Evolutionary conservation across 2,888 invertebrate genomes (phyloP).

Genomic region (Cantharis nigra): DNA sequence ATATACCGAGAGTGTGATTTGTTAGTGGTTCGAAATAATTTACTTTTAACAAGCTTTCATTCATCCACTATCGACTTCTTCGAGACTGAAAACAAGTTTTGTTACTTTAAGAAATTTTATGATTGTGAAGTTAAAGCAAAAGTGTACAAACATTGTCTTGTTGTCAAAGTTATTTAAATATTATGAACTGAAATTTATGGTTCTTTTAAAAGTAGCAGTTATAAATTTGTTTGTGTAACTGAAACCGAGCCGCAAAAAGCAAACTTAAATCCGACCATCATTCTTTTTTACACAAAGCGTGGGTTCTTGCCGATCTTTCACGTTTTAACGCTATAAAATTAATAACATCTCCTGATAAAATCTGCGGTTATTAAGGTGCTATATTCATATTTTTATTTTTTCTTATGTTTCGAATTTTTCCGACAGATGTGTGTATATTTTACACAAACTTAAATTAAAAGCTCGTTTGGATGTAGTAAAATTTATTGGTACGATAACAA

Average conservation of each 20-base stretch:
- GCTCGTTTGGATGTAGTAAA: slow-evolving; percentile 20
- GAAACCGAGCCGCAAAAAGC: slow-evolving; percentile 35
- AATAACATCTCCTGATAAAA: slow-evolving; percentile 35
- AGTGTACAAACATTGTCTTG: slow-evolving; percentile 14
- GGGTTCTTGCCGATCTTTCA: slow-evolving; percentile 29
- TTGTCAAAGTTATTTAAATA: slow-evolving; percentile 29
- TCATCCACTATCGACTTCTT: slow-evolving; percentile 24
- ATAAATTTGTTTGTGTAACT: slow-evolving; percentile 38
- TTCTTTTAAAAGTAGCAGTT: slow-evolving; percentile 34
- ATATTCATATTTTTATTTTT: slow-evolving; percentile 31
- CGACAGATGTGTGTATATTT: slow-evolving; percentile 16
- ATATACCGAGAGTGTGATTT: background rate
- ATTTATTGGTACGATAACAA: slow-evolving; percentile 29
- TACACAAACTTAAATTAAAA: slow-evolving; percentile 22
- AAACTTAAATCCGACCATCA: slow-evolving; percentile 34
- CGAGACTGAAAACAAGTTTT: slow-evolving; percentile 19
- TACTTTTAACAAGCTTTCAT: slow-evolving; percentile 14
- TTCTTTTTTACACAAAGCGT: slow-evolving; percentile 36
- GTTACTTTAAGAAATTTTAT: slow-evolving; percentile 29
- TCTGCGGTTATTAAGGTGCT: slow-evolving; percentile 35
- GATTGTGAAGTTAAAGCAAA: slow-evolving; percentile 6
- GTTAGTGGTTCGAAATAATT: slow-evolving; percentile 4
- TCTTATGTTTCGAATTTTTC: slow-evolving; percentile 9
- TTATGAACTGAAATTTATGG: slow-evolving; percentile 34
- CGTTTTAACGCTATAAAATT: slow-evolving; percentile 33